These are phyloP conservation scores for Gibbula magus DNA, from an alignment of 2,888 invertebrate genomes.

Conservation along the genomic window DNA sequence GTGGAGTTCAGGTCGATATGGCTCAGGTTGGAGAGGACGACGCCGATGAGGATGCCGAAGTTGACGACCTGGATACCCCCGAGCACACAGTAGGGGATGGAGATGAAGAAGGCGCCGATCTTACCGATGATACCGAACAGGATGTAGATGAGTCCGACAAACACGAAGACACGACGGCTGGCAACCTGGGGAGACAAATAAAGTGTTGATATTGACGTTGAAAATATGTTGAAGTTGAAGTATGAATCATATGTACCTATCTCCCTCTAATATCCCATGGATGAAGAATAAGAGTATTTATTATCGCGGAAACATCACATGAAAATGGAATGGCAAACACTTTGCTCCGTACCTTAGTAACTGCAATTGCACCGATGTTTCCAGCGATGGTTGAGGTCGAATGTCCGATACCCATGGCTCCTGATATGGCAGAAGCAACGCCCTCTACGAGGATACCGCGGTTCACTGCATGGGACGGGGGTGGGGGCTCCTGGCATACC, in stretches of 20 bases:
- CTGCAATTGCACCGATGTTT: constrained; percentile 91
- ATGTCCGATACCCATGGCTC: constrained; percentile 88
- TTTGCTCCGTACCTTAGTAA: constrained; percentile 76
- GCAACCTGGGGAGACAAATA: constrained; percentile 74
- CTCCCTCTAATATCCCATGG: too few species aligned
- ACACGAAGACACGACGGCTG: constrained; percentile 73
- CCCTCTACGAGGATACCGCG: constrained; percentile 83
- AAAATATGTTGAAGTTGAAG: too few species aligned
- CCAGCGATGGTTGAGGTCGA: constrained; percentile 91
- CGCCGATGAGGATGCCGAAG: constrained; percentile 58
- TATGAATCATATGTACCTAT: too few species aligned
- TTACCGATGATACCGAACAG: constrained; percentile 73
- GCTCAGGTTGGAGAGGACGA: constrained; percentile 58
- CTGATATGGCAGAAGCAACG: constrained; percentile 85
- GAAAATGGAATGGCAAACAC: too few species aligned
- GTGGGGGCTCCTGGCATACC: constrained; percentile 83
- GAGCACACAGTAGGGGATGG: constrained; percentile 76
- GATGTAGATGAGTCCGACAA: constrained; percentile 72
- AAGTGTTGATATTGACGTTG: too few species aligned
- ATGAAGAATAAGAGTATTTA: too few species aligned
- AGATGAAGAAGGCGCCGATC: constrained; percentile 74
- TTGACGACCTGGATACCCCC: constrained; percentile 66
- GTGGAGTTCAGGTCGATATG: constrained; percentile 85
- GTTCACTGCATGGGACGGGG: constrained; percentile 89
- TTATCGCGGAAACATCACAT: too few species aligned